Evolutionary conservation across 1,140 invertebrate genomes (phyloP).

Genomic region (Drosophila jambulina): DNA sequence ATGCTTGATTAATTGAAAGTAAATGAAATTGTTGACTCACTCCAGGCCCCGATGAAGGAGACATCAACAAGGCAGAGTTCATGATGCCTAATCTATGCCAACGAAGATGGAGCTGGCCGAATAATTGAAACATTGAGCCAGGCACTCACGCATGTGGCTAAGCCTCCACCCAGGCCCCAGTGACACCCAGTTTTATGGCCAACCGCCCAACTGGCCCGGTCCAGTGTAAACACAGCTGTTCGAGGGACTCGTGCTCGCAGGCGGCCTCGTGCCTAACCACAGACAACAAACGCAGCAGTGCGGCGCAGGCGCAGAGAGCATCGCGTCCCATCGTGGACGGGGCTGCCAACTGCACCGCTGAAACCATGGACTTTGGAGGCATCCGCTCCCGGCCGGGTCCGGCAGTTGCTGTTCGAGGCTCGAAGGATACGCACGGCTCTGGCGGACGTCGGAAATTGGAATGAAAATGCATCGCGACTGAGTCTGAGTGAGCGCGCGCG

Average conservation of each 20-base stretch:
- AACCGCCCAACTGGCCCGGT: constrained; percentile 25
- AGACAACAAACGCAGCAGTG: constrained; percentile 66
- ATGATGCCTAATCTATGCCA: constrained; percentile 33
- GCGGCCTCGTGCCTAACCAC: constrained; percentile 69
- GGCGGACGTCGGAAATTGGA: constrained; percentile 52
- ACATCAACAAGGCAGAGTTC: constrained; percentile 20
- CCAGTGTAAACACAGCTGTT: constrained; percentile 73
- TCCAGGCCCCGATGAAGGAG: neutral
- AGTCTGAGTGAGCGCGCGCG: constrained; percentile 36
- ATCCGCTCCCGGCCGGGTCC: constrained; percentile 7
- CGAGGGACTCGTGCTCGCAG: constrained; percentile 11
- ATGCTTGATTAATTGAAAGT: constrained; percentile 34
- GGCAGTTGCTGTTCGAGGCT: constrained; percentile 80
- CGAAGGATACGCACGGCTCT: constrained; percentile 79
- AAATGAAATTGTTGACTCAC: constrained; percentile 33
- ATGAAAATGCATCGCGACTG: constrained; percentile 48
- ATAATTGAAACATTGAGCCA: constrained; percentile 74
- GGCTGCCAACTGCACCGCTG: constrained; percentile 59
- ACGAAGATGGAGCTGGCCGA: constrained; percentile 44
- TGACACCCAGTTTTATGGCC: constrained; percentile 6
- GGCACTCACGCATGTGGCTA: constrained; percentile 57
- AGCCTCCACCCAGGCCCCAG: neutral
- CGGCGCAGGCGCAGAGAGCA: constrained; percentile 58
- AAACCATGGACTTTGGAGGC: constrained; percentile 3
- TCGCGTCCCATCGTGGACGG: constrained; percentile 18